Base-by-base conservation (phyloP, 2,888 invertebrate species). In the Epinotia brunnichana region DNA sequence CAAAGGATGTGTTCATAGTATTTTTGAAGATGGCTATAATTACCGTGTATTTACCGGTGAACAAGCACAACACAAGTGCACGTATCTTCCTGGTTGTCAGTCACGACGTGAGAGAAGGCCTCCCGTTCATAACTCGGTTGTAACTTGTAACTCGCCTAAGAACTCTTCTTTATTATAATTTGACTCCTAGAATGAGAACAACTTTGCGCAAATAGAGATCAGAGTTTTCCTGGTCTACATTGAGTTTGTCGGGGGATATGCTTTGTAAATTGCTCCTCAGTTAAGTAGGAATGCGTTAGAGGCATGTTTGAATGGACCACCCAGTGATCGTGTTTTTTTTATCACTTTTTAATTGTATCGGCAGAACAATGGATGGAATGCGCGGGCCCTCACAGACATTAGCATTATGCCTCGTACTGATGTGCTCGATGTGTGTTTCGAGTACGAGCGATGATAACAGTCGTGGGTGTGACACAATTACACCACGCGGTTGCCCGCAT, bases 401-500 rank as follows among this genome's bases (percentile, higher is more conserved):
- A 11, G 5, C 39, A 39, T 39, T 11, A 39, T 39, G 2, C 11
- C 2, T 39, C 39, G 11, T 39, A 41, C 11, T 41, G 41, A 13
- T 44, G 44, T 15, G 44, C 44, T 44, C 3, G 15, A 44, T 44
- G 44, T 44, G 19, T 24, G 19, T 24, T 5, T 4, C 54, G 19
- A 10, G 54, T 5, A 1, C 54, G 19, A 2, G 3, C 21, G 15
- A 3, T 24, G 11, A 5, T 11, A 24, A n/a, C n/a, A 21, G 24
- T 13, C 21, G 13, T 11, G 3, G 11, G 15, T 15, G 13, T n/a
- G 57, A n/a, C 57, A 57, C 57, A 9, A 24, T 56, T 57, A n/a
- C 57, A 9, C 29, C 15, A n/a, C n/a, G 57, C 57, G 57, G 57
- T 57, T 29, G 57, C 29, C 57, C 57, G 29, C 56, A 15, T 24